Base-by-base conservation (phyloP, 2,113 vertebrate genomes). In the Tiliqua scincoides region DNA sequence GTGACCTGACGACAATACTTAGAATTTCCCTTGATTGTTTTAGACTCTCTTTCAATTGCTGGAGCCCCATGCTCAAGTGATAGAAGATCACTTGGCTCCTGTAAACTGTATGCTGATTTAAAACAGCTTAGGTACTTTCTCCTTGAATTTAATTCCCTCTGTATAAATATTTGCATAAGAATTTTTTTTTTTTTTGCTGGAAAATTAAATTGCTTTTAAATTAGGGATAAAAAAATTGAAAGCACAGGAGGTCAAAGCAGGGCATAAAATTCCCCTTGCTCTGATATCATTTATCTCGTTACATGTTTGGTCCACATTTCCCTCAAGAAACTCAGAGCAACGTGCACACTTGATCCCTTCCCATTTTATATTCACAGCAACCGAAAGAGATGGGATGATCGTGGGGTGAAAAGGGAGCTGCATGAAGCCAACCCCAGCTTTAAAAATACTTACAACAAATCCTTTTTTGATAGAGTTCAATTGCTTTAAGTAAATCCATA, bases 401-500 rank as follows among this genome's bases (percentile, higher is more conserved):
- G 4, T 57, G 54, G 54, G 10, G 6, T 12, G n/a, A 70, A 70
- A 79, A 25, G 8, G 2, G 6, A 78, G 27, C 32, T 10, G 68
- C 27, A 27, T 37, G 15, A 71, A n/a, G 48, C 9, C 57, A 57
- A 20, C 17, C 62, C 20, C 62, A 75, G 73, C 89, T 72, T 48
- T 5, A 43, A 84, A 82, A 23, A 95, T 96, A 97, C 98, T 95
- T 97, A 99, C 98, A 94, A 93, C 97, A 99, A 93, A 99, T 98
- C 90, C 98, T 97, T 93, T 98, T 98, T 93, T 99, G 99, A 95
- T 99, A 99, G 81, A 97, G 97, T 93, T 99, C 98, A 75, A 99
- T 98, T 87, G 98, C 98, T 95, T 99, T 99, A 86, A 99, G 97
- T 84, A 99, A 96, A 93, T 99, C 99, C 98, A 99, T 98, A 95